Evolutionary conservation across 2,113 vertebrate genomes (phyloP), one percentile per base, ranked within the genome.

Genomic region (Rhynchomys soricoides): DNA sequence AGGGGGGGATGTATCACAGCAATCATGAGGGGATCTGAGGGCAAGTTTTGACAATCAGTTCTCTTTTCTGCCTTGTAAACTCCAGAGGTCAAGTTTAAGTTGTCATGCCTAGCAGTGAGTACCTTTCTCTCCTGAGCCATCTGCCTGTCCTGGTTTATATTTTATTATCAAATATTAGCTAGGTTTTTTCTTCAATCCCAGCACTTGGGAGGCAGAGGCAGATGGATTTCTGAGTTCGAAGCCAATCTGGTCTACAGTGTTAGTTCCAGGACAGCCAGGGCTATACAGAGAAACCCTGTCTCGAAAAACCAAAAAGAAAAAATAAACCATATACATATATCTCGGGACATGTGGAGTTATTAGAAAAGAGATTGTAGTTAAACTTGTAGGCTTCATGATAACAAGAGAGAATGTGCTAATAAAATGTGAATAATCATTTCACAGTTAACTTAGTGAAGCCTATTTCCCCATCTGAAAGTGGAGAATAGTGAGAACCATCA

Each of bases 401-500:
- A 10, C 59, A 96, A 75, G 50, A 64, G 68, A 91, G 31, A 91
- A 89, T 55, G 43, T 55, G 45, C 86, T 97, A 37, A 74, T 93
- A 86, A 86, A 89, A 55, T 86, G 16, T 50, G 82, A 71, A 59
- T 89, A 91, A 90, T 24, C 87, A 64, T 45, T 95, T 96, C 10
- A 57, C n/a, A 90, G 24, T 92, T 86, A 93, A 78, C 66, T 93
- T 93, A 55, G n/a, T 52, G 78, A 94, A 89, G 43, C 50, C 66
- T 91, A 62, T 43, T 34, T 50, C 62, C 43, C 43, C 31, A 37
- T 77, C 24, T 59, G 26, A 68, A 83, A 88, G 90, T 64, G 81
- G 12, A 88, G 62, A 57, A 79, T 12, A 29, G 26, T 87, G n/a
- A 75, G 79, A 91, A 57, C 37, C 79, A 26, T 19, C 52, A 66